Evolutionary conservation across 2,113 vertebrate species (phyloP), one percentile per base, ranked within the genome.

Genomic region (Aix galericulata): DNA sequence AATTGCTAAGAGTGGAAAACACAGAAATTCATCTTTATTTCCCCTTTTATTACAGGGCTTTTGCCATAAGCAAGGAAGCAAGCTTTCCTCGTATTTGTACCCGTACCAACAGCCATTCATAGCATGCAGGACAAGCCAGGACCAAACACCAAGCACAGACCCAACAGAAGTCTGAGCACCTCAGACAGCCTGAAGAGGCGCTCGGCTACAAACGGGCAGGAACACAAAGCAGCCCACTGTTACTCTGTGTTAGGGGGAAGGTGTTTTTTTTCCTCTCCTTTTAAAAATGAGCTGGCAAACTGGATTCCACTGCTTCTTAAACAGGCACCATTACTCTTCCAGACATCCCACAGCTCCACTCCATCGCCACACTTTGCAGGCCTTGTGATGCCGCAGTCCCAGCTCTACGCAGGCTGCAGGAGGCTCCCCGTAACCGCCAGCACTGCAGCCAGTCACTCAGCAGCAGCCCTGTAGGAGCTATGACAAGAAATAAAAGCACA

Each of bases 351-450:
- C 18, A 63, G 17, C 23, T 48, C 46, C 20, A 31, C 27, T 82
- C 75, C 14, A 4, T 15, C 36, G 25, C 23, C 10, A 27, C 23
- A 44, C 29, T 46, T 88, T 11, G 32, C 32, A 34, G 34, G 23
- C 5, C 7, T 52, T 42, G 14, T 50, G 15, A 13, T 1, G 6
- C 31, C n/a, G 7, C 3, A 0, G 29, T 82, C 16, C 48, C 2
- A 2, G 25, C 4, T 27, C 36, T 3, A 1, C 0, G 1, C 5
- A n/a, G 26, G 38, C 5, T 36, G 73, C 31, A 69, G 25, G 8
- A 55, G 9, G 34, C 5, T 69, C 58, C 58, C 53, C 66, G 7
- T 6, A 64, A n/a, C 13, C 26, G 12, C 29, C 1, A 81, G 21
- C 73, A 53, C 29, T 3, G 26, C 60, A 8, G 16, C 17, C 29